A percentile compares a stretch with the other conserved stretches of the same genome.
Conservation (phyloP, 2,888 invertebrate species). For the Halictus ligatus region DNA sequence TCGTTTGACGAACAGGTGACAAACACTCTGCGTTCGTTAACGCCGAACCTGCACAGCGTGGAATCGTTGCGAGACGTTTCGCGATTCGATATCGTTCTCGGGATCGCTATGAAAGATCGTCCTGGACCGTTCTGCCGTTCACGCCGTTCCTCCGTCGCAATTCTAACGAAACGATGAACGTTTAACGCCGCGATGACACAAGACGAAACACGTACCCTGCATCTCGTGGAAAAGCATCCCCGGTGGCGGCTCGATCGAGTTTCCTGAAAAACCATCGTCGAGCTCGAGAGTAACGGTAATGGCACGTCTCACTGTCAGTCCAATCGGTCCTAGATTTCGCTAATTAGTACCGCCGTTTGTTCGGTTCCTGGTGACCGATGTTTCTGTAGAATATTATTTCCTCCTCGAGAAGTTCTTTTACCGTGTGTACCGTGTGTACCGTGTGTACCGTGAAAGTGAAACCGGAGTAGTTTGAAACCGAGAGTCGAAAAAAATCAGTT, state of each 20-base stretch:
- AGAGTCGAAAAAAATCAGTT: neutral
- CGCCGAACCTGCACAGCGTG: neutral
- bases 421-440: neutral
- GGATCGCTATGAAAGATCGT: neutral
- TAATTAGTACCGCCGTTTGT: neutral
- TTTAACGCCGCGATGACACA: neutral
- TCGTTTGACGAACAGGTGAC: constrained; percentile 12
- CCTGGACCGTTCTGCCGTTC: neutral
- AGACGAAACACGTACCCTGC: neutral
- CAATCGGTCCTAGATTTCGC: neutral
- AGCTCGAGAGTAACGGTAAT: neutral
- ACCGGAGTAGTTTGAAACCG: constrained; percentile 6
- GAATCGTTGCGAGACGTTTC: neutral
- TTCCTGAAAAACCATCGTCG: neutral
- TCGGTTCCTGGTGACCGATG: neutral
- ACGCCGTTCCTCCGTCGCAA: neutral
- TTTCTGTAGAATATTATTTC: neutral
- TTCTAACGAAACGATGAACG: neutral
- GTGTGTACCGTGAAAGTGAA: neutral
- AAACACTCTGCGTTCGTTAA: neutral
- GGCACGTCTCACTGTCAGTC: neutral
- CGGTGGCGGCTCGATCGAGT: neutral
- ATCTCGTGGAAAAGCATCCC: neutral
- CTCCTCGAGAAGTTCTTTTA: neutral
- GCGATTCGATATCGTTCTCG: neutral